Evolutionary conservation across 1,140 invertebrate genomes (phyloP), one percentile per base, ranked within the genome.

Genomic region (Orius insidiosus): DNA sequence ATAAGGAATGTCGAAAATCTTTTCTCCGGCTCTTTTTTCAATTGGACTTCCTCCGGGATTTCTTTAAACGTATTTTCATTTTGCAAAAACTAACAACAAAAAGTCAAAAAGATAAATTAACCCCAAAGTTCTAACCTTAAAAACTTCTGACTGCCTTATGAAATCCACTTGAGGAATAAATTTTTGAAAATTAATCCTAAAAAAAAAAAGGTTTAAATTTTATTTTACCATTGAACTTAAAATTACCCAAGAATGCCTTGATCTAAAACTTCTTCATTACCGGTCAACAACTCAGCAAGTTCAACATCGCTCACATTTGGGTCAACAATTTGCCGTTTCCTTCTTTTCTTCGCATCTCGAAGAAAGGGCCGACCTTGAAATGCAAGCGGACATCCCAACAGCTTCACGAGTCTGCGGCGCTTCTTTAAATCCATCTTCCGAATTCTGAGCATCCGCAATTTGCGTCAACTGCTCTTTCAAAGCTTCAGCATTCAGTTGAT

Each of bases 141-240:
- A 61, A 0, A 80, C 77, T 57, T 77, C 72, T n/a, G 76, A 80
- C 48, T 73, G 66, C 56, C 73, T 77, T 31, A 79, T 62, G 7
- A 71, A 68, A 7, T 70, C 68, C 11, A 67, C 63, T 43, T 74
- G 68, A 1, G 76, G 78, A 33, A 72, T 70, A 33, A 78, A 68
- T 55, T 74, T 74, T 42, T 76, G 71, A 58, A 77, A 74, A 60
- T 79, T 77, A 4, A 75, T 70, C 44, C 74, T 77, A 57, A 52
- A 54, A 55, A 58, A 53, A 55, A n/a, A n/a, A n/a, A n/a, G n/a
- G n/a, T n/a, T n/a, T n/a, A 6, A 33, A 33, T 7, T 33, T 33
- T 33, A 33, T 7, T 7, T 7, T 7, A 33, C 32, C 32, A n/a
- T 33, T n/a, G 32, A 33, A n/a, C n/a, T n/a, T 33, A 33, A n/a